Evolutionary conservation across 2,888 invertebrate species (phyloP).

Genomic region (Epiblema foenella): DNA sequence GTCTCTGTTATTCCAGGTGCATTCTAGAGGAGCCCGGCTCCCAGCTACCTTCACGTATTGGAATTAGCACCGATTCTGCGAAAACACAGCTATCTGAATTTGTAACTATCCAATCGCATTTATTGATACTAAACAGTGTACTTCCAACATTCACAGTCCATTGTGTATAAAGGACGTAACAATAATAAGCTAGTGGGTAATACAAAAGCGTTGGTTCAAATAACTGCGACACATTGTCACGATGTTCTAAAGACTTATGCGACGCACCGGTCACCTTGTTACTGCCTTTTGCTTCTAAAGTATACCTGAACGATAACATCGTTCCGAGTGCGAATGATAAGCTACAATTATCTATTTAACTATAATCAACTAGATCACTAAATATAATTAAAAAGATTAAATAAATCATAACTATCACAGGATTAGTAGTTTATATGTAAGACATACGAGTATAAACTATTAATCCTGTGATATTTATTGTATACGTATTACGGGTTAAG

Average conservation of each 20-base stretch:
- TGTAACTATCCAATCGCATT: not conserved
- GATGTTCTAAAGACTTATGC: not conserved
- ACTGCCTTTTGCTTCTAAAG: not conserved
- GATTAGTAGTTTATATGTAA: too few species aligned
- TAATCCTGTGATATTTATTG: too few species aligned
- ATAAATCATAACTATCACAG: too few species aligned
- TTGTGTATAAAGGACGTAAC: too few species aligned
- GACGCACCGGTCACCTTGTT: not conserved
- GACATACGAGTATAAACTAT: too few species aligned
- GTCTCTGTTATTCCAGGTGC: too few species aligned
- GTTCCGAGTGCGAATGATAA: constrained; percentile 16
- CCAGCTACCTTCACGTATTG: not conserved
- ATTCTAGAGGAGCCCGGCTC: not conserved
- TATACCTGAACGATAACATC: constrained; percentile 1
- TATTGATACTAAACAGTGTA: not conserved
- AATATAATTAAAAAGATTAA: not conserved
- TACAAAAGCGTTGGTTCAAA: not conserved
- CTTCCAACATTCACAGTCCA: not conserved
- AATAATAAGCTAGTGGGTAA: not conserved
- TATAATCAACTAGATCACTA: not conserved
- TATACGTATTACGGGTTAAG: too few species aligned
- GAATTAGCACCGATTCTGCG: too few species aligned
- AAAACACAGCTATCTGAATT: too few species aligned
- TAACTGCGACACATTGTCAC: not conserved
- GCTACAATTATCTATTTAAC: not conserved